A percentile compares a stretch with the other conserved stretches of the same genome.
phyloP scores from a whole-genome alignment of 2,888 invertebrate genomes.

The Dryobota labecula region DNA sequence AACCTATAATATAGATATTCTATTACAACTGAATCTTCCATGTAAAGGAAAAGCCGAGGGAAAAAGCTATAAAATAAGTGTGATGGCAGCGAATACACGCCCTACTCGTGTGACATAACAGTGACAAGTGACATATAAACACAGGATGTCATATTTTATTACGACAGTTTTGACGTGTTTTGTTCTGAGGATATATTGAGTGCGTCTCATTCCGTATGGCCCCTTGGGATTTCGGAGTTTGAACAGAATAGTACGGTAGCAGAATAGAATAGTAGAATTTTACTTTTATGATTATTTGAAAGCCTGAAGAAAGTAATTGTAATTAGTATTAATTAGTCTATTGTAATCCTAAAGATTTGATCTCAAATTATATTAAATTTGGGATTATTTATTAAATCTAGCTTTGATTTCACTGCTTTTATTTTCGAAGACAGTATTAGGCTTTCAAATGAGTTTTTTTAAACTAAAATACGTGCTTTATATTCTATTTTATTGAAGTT shows the following conservation, averaged over 20 bases:
- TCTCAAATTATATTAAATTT: neutral
- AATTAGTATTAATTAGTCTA: neutral
- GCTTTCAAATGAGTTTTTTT: neutral
- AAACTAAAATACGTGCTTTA: neutral
- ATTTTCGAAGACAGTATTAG: neutral
- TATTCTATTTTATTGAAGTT: neutral
- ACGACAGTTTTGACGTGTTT: constrained; percentile 39
- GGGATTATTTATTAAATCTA: neutral
- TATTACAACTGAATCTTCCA: neutral
- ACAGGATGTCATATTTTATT: constrained; percentile 47
- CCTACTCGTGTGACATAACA: constrained; percentile 19
- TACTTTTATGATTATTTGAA: neutral
- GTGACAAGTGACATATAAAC: constrained; percentile 48
- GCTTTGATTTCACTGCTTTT: neutral
- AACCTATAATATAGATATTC: neutral
- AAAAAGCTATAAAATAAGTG: constrained; percentile 20
- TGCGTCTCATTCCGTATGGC: constrained; percentile 6
- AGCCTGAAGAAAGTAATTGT: constrained; percentile 3
- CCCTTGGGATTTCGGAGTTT: neutral
- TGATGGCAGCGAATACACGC: constrained; percentile 24
- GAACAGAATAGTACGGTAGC: neutral
- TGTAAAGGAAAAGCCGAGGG: neutral
- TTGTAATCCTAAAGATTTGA: neutral
- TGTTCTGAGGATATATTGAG: constrained; percentile 36
- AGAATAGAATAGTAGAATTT: neutral